Base-by-base conservation (phyloP, 2,113 vertebrate species). In the Motacilla alba region DNA sequence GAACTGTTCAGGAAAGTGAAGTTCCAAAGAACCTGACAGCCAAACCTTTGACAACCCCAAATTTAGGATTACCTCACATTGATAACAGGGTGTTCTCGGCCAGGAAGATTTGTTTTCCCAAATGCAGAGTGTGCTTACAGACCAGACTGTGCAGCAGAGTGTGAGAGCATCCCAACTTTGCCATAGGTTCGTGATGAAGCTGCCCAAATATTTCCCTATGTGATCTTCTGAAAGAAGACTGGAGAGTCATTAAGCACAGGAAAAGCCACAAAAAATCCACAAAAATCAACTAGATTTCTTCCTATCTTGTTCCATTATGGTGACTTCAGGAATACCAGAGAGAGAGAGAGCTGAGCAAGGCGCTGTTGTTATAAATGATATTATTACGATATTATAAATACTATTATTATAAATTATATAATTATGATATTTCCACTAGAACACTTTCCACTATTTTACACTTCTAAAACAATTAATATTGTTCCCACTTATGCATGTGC, bases 81-180 rank as follows among this genome's bases (percentile, higher is more conserved):
- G 30, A 11, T 1, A 86, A 17, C 8, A 27, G 20, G 13, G 35
- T 76, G 44, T 19, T 73, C 33, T 80, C 63, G 69, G 13, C 8
- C 10, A 35, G 15, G 12, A 26, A 82, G 28, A 28, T 35, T 60
- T 52, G 13, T 27, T 74, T 78, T 41, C 17, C 11, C 13, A 52
- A 52, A 70, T 28, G 37, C 35, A 39, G n/a, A 37, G 22, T 55
- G 63, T 53, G 19, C 28, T 33, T n/a, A 13, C 20, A n/a, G 81
- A 56, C 18, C 28, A 43, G 41, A 35, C 13, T 11, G 3, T 2
- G 24, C 23, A 81, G 20, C 2, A 0, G 6, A 52, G 27, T 4
- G 13, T 30, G 23, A 78, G 15, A 83, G 12, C 52, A 78, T 22
- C 60, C 55, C 46, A 21, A 18, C 5, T 64, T 49, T 70, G 46